Evolutionary conservation across 2,888 invertebrate genomes (phyloP).

Genomic region (Elysia crispata): DNA sequence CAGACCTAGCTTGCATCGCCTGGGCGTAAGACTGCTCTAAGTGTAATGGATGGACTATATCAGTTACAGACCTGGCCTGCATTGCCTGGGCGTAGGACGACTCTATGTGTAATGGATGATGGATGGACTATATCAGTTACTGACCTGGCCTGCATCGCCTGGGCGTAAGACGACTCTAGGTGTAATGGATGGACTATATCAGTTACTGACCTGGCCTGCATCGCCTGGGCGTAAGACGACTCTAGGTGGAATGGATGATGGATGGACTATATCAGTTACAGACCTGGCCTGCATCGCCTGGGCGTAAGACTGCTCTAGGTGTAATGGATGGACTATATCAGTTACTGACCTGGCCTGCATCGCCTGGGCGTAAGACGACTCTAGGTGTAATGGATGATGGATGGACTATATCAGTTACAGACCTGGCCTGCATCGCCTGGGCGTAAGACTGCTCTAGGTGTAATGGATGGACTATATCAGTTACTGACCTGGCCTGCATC

Average conservation of each 20-base stretch:
- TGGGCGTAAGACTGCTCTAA: too few relatives aligned
- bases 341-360: slow-evolving; percentile 67
- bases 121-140: too few relatives aligned
- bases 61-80: too few relatives aligned
- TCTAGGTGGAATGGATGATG: slow-evolving; percentile 61
- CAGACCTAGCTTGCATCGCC: too few relatives aligned
- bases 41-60: too few relatives aligned
- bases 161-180: too few relatives aligned
- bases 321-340: too few relatives aligned
- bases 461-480: too few relatives aligned
- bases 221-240: slow-evolving; percentile 61
- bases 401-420: slow-evolving; percentile 62
- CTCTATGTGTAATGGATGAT: too few relatives aligned
- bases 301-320: slow-evolving; percentile 57
- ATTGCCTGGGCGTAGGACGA: too few relatives aligned
- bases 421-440: slow-evolving; percentile 68
- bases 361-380: slow-evolving; percentile 62
- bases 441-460: slow-evolving; percentile 57
- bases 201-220: slow-evolving; percentile 68
- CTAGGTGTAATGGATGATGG: slow-evolving; percentile 60
- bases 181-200: too few relatives aligned
- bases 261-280: slow-evolving; percentile 61
- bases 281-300: slow-evolving; percentile 69
- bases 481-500: slow-evolving; percentile 66
- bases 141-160: too few relatives aligned